A percentile compares a stretch with the other conserved stretches of the same genome.
Evolutionary conservation across 2,888 invertebrate species (phyloP).

Genomic region (Emesis russula): DNA sequence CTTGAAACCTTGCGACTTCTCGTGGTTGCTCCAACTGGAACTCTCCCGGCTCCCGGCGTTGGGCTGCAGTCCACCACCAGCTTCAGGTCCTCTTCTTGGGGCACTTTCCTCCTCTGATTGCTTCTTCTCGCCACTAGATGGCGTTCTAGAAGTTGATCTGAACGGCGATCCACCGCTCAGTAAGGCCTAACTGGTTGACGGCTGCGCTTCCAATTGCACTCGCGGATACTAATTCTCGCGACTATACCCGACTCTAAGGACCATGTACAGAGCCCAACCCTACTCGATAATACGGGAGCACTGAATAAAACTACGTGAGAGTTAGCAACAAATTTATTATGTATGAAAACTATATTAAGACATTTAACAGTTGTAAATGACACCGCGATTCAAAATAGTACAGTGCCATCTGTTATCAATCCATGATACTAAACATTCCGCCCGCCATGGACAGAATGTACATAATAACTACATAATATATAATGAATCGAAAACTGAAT

Average conservation of each 20-base stretch:
- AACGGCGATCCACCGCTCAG: not conserved
- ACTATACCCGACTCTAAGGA: not conserved
- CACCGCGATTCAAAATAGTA: not conserved
- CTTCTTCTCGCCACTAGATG: not conserved
- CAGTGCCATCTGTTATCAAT: not conserved
- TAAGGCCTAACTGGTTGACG: not conserved
- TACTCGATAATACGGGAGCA: too few relatives aligned
- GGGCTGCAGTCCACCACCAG: constrained; percentile 21
- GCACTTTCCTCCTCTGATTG: not conserved
- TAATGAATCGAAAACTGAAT: too few relatives aligned
- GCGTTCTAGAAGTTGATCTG: constrained; percentile 2
- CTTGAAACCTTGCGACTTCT: too few relatives aligned
- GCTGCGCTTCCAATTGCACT: not conserved
- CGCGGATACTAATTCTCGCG: not conserved
- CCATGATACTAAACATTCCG: not conserved
- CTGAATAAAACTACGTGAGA: too few relatives aligned
- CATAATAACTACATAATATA: not conserved
- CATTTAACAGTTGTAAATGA: not conserved
- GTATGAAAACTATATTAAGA: not conserved
- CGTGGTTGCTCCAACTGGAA: not conserved
- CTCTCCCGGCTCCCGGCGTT: constrained; percentile 20
- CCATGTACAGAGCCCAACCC: constrained; percentile 1
- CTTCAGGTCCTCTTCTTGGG: not conserved
- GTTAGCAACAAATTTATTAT: not conserved
- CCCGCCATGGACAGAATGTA: not conserved